These are phyloP conservation scores for Balaenoptera acutorostrata DNA, from an alignment of 2,113 vertebrate species.

Conservation along the genomic window DNA sequence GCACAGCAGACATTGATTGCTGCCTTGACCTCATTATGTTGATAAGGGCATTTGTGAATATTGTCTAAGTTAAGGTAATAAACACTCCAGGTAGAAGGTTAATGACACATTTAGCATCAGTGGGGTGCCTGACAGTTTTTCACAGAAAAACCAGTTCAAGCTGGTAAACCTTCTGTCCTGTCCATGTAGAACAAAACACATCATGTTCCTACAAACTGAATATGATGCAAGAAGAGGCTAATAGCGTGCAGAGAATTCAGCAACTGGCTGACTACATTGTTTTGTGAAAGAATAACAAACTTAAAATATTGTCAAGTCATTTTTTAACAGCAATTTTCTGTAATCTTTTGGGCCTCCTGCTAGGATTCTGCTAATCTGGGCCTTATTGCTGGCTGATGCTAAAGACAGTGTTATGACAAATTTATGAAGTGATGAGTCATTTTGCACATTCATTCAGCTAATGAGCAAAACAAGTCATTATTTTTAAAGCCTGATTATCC, in stretches of 20 bases:
- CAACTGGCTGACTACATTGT: slow-evolving; percentile 42
- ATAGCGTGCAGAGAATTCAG: slow-evolving; percentile 43
- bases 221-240: slow-evolving; percentile 55
- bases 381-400: background rate
- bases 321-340: slow-evolving; percentile 54
- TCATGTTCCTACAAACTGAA: slow-evolving; percentile 56
- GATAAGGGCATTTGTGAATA: slow-evolving; percentile 69
- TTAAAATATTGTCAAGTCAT: slow-evolving; percentile 58
- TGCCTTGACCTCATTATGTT: slow-evolving; percentile 77
- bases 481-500: slow-evolving; percentile 55
- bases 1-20: slow-evolving; percentile 76
- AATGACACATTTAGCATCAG: slow-evolving; percentile 70
- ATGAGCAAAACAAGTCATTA: slow-evolving; percentile 60
- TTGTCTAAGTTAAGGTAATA: slow-evolving; percentile 69
- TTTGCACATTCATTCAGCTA: slow-evolving; percentile 47
- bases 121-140: slow-evolving; percentile 58
- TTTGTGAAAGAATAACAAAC: slow-evolving; percentile 59
- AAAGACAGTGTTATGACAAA: background rate
- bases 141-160: slow-evolving; percentile 60
- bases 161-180: slow-evolving; percentile 41
- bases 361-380: slow-evolving; percentile 1
- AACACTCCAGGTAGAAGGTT: slow-evolving; percentile 77
- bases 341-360: slow-evolving; percentile 45
- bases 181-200: slow-evolving; percentile 37
- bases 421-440: slow-evolving; percentile 53